Conservation (phyloP, 2,888 invertebrate genomes). For the Diarsia brunnea region DNA sequence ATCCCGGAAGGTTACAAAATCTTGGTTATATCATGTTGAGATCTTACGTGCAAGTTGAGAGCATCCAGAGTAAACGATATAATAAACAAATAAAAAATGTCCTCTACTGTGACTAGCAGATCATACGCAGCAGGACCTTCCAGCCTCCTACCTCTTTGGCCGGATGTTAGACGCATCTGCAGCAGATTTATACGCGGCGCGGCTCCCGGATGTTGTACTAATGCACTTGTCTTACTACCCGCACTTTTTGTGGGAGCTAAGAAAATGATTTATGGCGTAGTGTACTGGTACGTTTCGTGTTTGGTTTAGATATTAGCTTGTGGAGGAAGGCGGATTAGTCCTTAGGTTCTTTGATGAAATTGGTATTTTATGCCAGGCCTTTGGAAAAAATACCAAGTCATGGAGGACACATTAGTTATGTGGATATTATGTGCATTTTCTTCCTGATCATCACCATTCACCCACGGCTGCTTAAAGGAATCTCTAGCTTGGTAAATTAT, state of each 20-base stretch:
- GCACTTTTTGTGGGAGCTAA: conserved; percentile 61
- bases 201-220: conserved; percentile 62
- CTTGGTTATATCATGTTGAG: no score
- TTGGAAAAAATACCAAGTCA: neutral
- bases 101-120: neutral
- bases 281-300: conserved; percentile 33
- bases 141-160: conserved; percentile 41
- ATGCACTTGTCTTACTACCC: conserved; percentile 67
- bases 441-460: neutral
- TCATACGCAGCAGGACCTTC: conserved; percentile 21
- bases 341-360: neutral
- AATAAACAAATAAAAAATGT: no score
- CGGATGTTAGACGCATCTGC: conserved; percentile 68
- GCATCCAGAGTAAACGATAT: no score
- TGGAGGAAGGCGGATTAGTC: neutral
- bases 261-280: conserved; percentile 55
- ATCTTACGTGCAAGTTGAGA: no score
- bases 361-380: neutral
- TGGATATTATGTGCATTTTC: neutral
- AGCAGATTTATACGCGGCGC: conserved; percentile 69
- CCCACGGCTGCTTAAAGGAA: neutral
- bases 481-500: neutral
- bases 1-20: neutral
- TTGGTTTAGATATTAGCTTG: conserved; percentile 3
- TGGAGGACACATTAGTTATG: neutral